phyloP scores from a whole-genome alignment of 2,888 invertebrate species.

The Platycnemis pennipes region DNA sequence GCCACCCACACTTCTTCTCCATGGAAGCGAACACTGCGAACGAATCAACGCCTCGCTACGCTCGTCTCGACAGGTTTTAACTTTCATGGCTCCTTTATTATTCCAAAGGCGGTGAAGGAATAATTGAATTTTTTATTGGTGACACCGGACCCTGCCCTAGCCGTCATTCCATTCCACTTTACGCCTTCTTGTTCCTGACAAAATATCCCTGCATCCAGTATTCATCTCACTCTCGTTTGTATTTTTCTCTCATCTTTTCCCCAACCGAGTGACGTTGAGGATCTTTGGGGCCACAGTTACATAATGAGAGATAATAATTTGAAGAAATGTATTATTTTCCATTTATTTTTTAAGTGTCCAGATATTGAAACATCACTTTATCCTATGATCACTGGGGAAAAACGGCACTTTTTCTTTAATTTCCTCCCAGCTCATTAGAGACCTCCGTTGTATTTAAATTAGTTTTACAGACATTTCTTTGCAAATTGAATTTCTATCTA shows the following conservation, averaged over 20 bases:
- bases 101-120: background rate
- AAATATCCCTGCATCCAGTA: background rate
- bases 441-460: no score
- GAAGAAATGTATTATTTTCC: no score
- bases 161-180: background rate
- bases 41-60: background rate
- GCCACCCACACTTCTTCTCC: background rate
- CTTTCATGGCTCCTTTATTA: background rate
- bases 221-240: background rate
- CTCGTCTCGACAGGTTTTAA: background rate
- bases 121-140: slow-evolving; percentile 40
- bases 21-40: background rate
- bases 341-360: no score
- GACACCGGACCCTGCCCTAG: background rate
- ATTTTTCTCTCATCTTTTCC: background rate
- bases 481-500: no score
- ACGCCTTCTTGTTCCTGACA: background rate
- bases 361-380: no score
- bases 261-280: no score
- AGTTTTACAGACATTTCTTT: no score
- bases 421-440: no score
- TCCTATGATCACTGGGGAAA: no score
- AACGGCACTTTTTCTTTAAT: no score
- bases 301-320: no score
- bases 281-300: no score